Evolutionary conservation across 2,113 vertebrate genomes (phyloP), one percentile per base, ranked within the genome.

Genomic region (Gadus chalcogrammus): DNA sequence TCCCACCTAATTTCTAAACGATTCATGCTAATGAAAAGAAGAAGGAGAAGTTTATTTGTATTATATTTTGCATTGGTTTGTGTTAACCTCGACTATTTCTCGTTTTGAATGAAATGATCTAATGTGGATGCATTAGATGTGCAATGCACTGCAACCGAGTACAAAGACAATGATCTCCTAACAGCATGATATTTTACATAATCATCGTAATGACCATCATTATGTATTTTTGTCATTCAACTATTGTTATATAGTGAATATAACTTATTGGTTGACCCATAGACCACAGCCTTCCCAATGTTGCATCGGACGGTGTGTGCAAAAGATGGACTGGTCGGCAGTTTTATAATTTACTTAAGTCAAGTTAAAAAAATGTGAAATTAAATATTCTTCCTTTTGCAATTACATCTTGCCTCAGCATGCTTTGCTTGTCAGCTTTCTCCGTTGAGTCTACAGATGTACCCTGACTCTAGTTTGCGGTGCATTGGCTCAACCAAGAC

Each of bases 51-150:
- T 48, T 48, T 48, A 48, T 7, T 48, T 48, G 42, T 48, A 48
- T 48, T 48, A 48, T 48, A 48, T 48, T 48, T 48, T 48, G 12
- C 11, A 48, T 48, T 48, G 72, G 87, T 84, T 80, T 73, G 55
- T 82, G 73, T 87, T 87, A 84, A 79, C 80, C 68, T 77, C 73
- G 27, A 81, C 74, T 78, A 73, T 52, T 82, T 69, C 42, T 13
- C 65, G 67, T 59, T 81, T 75, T 68, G 79, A 70, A 79, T 74
- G 78, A 74, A 82, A 75, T 87, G 84, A 87, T 75, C 84, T 81
- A 86, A 87, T 72, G 77, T 61, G 88, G 88, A 89, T 86, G 88
- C 75, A 89, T 86, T 65, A 48, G 70, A 74, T 74, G 83, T 72
- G 85, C 85, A 85, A 81, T 76, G 77, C 74, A 74, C 77, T 64